Evolutionary conservation across 2,888 invertebrate species (phyloP).

Genomic region (Axea sp.): DNA sequence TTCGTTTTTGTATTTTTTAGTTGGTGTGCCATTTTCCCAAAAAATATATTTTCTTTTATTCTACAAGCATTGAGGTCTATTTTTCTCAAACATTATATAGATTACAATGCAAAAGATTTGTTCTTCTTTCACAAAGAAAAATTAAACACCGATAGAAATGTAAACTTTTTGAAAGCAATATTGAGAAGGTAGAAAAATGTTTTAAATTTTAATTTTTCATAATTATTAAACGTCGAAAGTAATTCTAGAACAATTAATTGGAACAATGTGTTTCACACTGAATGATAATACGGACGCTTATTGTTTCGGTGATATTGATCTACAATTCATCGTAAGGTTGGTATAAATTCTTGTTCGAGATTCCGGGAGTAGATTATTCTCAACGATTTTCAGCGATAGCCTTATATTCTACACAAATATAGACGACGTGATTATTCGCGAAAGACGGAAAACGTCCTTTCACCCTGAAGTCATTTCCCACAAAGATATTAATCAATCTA

Average conservation of each 20-base stretch:
- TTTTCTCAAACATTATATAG: no score
- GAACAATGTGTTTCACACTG: constrained; percentile 39
- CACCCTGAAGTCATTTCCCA: constrained; percentile 40
- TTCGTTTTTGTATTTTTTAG: no score
- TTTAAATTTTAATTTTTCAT: no score
- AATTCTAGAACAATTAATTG: constrained; percentile 44
- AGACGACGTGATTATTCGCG: constrained; percentile 29
- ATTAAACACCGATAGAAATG: no score
- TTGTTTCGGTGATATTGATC: constrained; percentile 54
- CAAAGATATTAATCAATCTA: constrained; percentile 43
- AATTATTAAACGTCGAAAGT: no score
- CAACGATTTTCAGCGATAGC: constrained; percentile 40
- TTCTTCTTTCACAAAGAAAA: no score
- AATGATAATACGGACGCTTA: constrained; percentile 40
- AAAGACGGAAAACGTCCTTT: constrained; percentile 44
- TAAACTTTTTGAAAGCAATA: no score
- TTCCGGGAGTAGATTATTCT: constrained; percentile 41
- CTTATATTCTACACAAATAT: constrained; percentile 29
- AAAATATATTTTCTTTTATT: no score
- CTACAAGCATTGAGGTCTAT: no score
- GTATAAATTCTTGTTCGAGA: constrained; percentile 32
- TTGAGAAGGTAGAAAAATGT: no score
- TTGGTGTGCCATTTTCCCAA: no score
- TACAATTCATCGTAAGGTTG: constrained; percentile 41
- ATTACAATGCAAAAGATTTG: no score